A percentile compares a stretch with the other conserved stretches of the same genome.
These are phyloP conservation scores for Pseudopodoces humilis DNA, from an alignment of 2,113 vertebrate genomes.

Conservation along the genomic window DNA sequence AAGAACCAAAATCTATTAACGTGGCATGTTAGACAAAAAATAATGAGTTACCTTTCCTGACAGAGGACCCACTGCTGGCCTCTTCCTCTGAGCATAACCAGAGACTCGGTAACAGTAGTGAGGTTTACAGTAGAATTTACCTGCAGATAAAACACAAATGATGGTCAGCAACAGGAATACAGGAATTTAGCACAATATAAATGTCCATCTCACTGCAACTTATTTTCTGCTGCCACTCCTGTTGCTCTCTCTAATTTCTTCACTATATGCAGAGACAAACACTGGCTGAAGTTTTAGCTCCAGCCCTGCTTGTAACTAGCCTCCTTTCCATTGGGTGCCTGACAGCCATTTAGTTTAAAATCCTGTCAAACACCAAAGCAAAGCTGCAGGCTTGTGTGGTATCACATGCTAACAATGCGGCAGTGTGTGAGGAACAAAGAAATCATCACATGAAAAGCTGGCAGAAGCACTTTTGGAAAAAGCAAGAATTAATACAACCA, in stretches of 20 bases:
- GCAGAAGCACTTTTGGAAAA: slow-evolving; percentile 70
- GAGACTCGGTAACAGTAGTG: slow-evolving; percentile 96
- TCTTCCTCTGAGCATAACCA: slow-evolving; percentile 92
- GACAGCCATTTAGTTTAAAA: slow-evolving; percentile 52
- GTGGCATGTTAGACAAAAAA: not conserved
- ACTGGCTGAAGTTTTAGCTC: slow-evolving; percentile 2
- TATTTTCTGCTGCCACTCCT: not conserved
- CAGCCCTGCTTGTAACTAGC: not conserved
- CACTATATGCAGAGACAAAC: not conserved
- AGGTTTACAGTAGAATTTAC: slow-evolving; percentile 99
- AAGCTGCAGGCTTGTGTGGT: slow-evolving; percentile 54
- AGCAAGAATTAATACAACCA: slow-evolving; percentile 66
- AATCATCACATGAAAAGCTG: slow-evolving; percentile 72
- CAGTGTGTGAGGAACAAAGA: slow-evolving; percentile 80
- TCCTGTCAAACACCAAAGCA: slow-evolving; percentile 62
- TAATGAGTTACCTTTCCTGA: slow-evolving; percentile 80
- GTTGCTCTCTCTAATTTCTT: not conserved
- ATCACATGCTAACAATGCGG: slow-evolving; percentile 74
- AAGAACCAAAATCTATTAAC: not conserved
- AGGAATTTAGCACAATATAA: not conserved
- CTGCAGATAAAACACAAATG: slow-evolving; percentile 70
- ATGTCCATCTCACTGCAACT: not conserved
- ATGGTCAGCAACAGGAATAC: not conserved
- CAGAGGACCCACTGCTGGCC: slow-evolving; percentile 81
- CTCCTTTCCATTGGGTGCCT: slow-evolving; percentile 40